Conservation (phyloP, 2,797 vertebrate genomes). For the Okamejei kenojei region DNA sequence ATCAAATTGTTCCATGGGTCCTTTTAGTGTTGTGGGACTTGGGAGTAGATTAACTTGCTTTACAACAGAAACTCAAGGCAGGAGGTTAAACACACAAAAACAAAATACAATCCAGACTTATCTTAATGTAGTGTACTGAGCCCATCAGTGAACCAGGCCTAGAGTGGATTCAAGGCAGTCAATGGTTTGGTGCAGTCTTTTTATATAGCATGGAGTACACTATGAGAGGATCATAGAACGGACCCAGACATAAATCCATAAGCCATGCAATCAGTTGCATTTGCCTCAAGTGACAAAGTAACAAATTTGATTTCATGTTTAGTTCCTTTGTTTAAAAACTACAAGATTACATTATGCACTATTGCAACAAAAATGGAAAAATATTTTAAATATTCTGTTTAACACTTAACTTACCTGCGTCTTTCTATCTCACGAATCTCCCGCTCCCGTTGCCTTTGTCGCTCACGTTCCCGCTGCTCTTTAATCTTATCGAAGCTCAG, state of each 20-base stretch:
- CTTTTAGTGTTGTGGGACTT: not conserved
- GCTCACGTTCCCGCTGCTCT: slow-evolving; percentile 84
- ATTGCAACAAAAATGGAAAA: not conserved
- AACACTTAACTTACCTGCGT: slow-evolving; percentile 56
- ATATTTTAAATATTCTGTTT: not conserved
- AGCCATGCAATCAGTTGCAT: slow-evolving; percentile 18
- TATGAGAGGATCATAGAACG: slow-evolving; percentile 26
- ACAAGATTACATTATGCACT: slow-evolving; percentile 30
- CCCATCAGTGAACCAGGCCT: slow-evolving; percentile 31
- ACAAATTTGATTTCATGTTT: not conserved
- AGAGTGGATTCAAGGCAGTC: slow-evolving; percentile 25
- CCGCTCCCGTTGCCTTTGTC: slow-evolving; percentile 83
- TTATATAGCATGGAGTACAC: slow-evolving; percentile 38
- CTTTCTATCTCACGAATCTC: slow-evolving; percentile 87
- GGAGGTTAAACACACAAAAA: not conserved
- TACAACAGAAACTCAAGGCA: not conserved
- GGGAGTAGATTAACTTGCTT: not conserved
- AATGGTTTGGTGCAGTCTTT: slow-evolving; percentile 36
- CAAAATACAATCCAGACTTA: not conserved
- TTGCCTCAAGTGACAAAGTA: not conserved
- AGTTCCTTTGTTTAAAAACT: not conserved
- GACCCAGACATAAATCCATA: slow-evolving; percentile 36
- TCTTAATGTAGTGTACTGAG: slow-evolving; percentile 12
- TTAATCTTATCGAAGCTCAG: slow-evolving; percentile 96
- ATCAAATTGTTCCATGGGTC: not conserved